phyloP scores from a whole-genome alignment of 2,113 vertebrate species.

The Chaetops frenatus region DNA sequence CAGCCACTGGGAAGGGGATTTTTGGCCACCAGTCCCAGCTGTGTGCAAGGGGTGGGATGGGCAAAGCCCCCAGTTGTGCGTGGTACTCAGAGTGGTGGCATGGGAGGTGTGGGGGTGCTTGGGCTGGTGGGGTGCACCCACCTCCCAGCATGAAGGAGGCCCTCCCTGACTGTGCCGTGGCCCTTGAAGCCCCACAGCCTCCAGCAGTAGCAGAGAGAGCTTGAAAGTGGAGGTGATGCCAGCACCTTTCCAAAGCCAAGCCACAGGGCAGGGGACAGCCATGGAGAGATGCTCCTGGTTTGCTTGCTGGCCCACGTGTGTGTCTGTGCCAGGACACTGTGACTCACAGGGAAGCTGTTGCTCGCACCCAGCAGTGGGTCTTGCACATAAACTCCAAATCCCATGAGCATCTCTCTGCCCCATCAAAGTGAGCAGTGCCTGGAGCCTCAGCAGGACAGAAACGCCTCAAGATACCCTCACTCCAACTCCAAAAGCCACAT shows the following conservation, averaged over 20 bases:
- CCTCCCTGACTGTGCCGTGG: rapidly evolving
- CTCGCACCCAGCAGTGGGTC: neutral
- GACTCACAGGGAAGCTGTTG: neutral
- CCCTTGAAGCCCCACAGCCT: neutral
- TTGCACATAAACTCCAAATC: neutral
- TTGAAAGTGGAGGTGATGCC: neutral
- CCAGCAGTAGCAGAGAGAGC: neutral
- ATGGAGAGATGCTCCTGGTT: neutral
- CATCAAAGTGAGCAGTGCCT: neutral
- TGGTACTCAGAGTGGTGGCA: neutral
- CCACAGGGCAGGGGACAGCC: neutral
- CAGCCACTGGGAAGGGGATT: neutral
- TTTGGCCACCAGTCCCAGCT: neutral
- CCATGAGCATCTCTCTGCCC: neutral
- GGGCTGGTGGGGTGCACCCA: neutral
- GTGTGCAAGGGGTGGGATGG: neutral
- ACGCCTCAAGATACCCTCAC: neutral
- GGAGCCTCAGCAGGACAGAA: neutral
- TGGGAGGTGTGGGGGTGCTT: neutral
- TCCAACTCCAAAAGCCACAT: neutral
- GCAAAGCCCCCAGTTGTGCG: rapidly evolving
- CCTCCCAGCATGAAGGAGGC: rapidly evolving
- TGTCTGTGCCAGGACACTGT: neutral
- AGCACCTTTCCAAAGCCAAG: neutral
- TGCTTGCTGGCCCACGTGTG: neutral